Percentiles rank a stretch among this genome's conserved stretches.
Evolutionary conservation across 2,797 vertebrate species (phyloP).

Genomic region (Gobionotothen gibberifrons): DNA sequence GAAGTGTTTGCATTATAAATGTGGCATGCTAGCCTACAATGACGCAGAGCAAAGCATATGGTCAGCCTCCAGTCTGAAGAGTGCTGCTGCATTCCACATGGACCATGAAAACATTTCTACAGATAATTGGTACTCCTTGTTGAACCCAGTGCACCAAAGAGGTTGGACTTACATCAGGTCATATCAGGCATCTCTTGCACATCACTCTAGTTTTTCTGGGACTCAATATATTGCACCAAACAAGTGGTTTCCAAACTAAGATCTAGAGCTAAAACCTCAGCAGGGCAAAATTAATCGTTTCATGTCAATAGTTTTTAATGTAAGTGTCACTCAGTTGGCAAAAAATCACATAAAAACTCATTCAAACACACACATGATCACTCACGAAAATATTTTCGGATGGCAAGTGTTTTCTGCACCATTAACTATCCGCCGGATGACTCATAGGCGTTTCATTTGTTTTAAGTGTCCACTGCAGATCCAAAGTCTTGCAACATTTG

Average conservation of each 20-base stretch:
- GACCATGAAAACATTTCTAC: conserved; percentile 22
- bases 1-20: conserved; percentile 80
- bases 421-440: conserved; percentile 50
- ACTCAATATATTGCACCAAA: neutral
- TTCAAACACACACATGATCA: conserved; percentile 3
- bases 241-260: conserved; percentile 1
- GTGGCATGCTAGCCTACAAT: conserved; percentile 71
- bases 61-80: conserved; percentile 37
- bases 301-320: conserved; percentile 38
- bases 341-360: conserved; percentile 36
- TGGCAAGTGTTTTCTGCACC: conserved; percentile 44
- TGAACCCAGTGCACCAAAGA: conserved; percentile 16
- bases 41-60: conserved; percentile 62
- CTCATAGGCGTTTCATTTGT: conserved; percentile 62
- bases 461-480: conserved; percentile 42
- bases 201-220: neutral
- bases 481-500: conserved; percentile 33
- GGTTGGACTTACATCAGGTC: neutral
- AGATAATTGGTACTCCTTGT: conserved; percentile 11
- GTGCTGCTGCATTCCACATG: conserved; percentile 13
- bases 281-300: conserved; percentile 32
- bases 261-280: conserved; percentile 17
- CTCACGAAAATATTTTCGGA: conserved; percentile 41
- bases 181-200: conserved; percentile 12
- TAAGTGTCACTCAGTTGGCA: conserved; percentile 39